phyloP scores from a whole-genome alignment of 2,797 vertebrate genomes.

The Hydrocynus forskahlii region DNA sequence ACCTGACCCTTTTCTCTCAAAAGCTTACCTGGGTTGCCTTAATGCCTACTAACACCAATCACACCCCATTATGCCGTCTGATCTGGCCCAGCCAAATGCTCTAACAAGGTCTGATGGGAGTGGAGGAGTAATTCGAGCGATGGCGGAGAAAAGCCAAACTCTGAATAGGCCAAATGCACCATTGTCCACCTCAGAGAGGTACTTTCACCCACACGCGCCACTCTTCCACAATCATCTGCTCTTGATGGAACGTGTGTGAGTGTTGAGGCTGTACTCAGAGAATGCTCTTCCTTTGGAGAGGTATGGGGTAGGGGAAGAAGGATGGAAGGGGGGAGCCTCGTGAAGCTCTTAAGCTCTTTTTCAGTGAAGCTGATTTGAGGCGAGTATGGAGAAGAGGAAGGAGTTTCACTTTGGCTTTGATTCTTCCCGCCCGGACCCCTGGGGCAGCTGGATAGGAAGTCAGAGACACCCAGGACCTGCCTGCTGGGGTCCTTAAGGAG shows the following conservation, averaged over 20 bases:
- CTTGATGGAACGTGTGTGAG: constrained; percentile 75
- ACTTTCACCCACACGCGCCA: constrained; percentile 73
- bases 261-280: constrained; percentile 61
- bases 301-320: constrained; percentile 57
- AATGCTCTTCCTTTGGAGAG: constrained; percentile 72
- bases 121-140: constrained; percentile 72
- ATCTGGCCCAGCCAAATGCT: constrained; percentile 73
- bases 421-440: constrained; percentile 41
- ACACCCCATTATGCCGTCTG: constrained; percentile 65
- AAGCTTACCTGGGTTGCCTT: constrained; percentile 50
- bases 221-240: constrained; percentile 80
- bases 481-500: constrained; percentile 70
- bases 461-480: constrained; percentile 56
- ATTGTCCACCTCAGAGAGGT: constrained; percentile 63
- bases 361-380: constrained; percentile 81
- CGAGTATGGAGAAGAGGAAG: constrained; percentile 67
- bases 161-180: constrained; percentile 74
- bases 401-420: constrained; percentile 62
- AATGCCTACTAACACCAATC: constrained; percentile 70
- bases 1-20: constrained; percentile 16
- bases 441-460: constrained; percentile 65
- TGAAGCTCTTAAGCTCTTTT: constrained; percentile 57
- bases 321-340: constrained; percentile 64
- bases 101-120: constrained; percentile 71
- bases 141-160: constrained; percentile 70